Percentiles rank a stretch among this genome's conserved stretches.
Evolutionary conservation across 2,113 vertebrate species (phyloP).

Genomic region (Chlamydotis undulata): DNA sequence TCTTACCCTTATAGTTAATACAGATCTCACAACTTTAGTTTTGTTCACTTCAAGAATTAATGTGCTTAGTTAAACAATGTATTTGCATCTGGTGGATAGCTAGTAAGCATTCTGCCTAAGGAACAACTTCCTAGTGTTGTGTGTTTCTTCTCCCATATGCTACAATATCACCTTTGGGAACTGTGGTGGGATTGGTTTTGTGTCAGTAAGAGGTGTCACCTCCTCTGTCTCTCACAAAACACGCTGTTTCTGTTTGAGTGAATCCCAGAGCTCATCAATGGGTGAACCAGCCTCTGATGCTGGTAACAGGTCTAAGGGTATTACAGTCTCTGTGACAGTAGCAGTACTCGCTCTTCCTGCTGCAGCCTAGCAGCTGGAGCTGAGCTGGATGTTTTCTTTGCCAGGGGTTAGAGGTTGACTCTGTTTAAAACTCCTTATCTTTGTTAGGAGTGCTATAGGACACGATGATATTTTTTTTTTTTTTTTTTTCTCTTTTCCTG

Average conservation of each 20-base stretch:
- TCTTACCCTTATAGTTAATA: not conserved
- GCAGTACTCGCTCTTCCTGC: not conserved
- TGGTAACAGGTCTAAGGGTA: not conserved
- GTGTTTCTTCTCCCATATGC: not conserved
- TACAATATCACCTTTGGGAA: not conserved
- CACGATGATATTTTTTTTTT: not conserved
- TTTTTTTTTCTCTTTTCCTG: not conserved
- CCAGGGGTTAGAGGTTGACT: not conserved
- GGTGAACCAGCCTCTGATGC: not conserved
- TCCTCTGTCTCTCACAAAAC: not conserved
- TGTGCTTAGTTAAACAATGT: not conserved
- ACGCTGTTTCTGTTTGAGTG: not conserved
- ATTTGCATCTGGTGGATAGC: not conserved
- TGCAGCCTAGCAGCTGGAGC: not conserved
- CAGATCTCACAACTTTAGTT: not conserved
- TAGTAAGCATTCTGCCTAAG: not conserved
- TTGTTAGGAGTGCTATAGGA: not conserved
- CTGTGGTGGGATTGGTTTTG: not conserved
- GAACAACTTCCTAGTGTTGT: not conserved
- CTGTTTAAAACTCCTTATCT: not conserved
- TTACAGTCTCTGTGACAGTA: not conserved
- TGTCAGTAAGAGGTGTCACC: not conserved
- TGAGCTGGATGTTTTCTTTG: not conserved
- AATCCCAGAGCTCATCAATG: rapidly evolving
- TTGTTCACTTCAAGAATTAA: not conserved